phyloP scores from a whole-genome alignment of 2,888 invertebrate species.

The Halictus quadricinctus region DNA sequence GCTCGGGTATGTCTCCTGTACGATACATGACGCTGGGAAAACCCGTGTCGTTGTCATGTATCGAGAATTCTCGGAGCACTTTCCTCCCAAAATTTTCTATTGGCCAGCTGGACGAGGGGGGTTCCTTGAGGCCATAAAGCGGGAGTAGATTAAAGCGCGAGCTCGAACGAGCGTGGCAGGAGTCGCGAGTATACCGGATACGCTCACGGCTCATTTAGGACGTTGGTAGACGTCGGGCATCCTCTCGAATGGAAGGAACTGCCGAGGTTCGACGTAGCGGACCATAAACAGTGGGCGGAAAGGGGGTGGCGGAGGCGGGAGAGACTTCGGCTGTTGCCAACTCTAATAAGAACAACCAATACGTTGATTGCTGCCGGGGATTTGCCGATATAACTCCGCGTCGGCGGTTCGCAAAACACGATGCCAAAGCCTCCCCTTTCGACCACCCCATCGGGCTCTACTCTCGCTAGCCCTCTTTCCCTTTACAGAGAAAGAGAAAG shows the following conservation, averaged over 20 bases:
- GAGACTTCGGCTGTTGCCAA: constrained; percentile 74
- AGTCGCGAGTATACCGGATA: constrained; percentile 40
- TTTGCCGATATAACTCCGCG: constrained; percentile 68
- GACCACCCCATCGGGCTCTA: constrained; percentile 36
- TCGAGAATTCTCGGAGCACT: not conserved
- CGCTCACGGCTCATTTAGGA: constrained; percentile 55
- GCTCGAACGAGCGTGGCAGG: constrained; percentile 18
- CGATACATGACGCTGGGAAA: too few species aligned
- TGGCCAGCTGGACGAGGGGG: not conserved
- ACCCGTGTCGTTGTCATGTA: too few species aligned
- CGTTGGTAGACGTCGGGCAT: constrained; percentile 41
- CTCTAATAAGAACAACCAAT: constrained; percentile 79
- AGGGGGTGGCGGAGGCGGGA: constrained; percentile 28
- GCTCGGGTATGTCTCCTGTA: too few species aligned
- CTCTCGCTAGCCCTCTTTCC: not conserved
- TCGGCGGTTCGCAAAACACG: constrained; percentile 76
- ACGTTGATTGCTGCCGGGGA: constrained; percentile 77
- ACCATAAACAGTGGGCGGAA: constrained; percentile 67
- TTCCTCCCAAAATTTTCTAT: not conserved
- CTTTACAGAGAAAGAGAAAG: not conserved
- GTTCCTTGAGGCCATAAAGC: not conserved
- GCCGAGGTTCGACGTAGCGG: constrained; percentile 59
- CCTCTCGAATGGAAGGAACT: constrained; percentile 53
- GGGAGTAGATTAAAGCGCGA: constrained; percentile 46
- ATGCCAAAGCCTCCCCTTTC: constrained; percentile 66